Evolutionary conservation across 2,797 vertebrate genomes (phyloP).

Genomic region (Tapera naevia): DNA sequence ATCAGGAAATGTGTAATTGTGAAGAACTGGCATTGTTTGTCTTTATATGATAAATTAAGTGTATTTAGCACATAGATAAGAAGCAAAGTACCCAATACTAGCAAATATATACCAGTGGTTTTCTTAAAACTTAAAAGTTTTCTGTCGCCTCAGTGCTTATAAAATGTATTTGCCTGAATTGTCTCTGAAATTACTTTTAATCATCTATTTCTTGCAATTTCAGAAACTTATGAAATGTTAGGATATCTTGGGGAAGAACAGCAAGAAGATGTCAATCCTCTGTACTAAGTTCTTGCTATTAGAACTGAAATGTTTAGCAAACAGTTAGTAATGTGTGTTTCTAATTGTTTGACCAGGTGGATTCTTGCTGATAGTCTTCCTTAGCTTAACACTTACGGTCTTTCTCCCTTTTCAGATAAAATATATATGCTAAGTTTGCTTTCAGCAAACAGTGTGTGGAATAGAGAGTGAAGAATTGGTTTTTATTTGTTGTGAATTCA

Average conservation of each 20-base stretch:
- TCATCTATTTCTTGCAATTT: not conserved
- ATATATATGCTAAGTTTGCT: fast-evolving
- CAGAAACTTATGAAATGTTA: not conserved
- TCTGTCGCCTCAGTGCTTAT: not conserved
- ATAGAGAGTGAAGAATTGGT: not conserved
- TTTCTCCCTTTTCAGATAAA: not conserved
- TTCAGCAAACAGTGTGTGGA: not conserved
- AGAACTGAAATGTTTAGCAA: not conserved
- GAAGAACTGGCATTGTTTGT: not conserved
- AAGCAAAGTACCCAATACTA: not conserved
- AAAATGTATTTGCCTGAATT: not conserved
- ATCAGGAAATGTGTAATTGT: not conserved
- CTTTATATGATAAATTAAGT: not conserved
- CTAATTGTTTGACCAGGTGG: not conserved
- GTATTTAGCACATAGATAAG: not conserved
- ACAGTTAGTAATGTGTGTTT: not conserved
- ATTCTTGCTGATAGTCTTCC: not conserved
- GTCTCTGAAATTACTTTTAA: not conserved
- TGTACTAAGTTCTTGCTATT: too few species aligned
- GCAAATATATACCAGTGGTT: not conserved
- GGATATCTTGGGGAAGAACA: not conserved
- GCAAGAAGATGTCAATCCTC: not conserved
- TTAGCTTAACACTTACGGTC: not conserved
- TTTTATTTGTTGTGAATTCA: not conserved
- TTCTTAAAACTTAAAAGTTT: not conserved